Conservation (phyloP, 1,140 invertebrate species). For the Venustaconcha ellipsiformis region DNA sequence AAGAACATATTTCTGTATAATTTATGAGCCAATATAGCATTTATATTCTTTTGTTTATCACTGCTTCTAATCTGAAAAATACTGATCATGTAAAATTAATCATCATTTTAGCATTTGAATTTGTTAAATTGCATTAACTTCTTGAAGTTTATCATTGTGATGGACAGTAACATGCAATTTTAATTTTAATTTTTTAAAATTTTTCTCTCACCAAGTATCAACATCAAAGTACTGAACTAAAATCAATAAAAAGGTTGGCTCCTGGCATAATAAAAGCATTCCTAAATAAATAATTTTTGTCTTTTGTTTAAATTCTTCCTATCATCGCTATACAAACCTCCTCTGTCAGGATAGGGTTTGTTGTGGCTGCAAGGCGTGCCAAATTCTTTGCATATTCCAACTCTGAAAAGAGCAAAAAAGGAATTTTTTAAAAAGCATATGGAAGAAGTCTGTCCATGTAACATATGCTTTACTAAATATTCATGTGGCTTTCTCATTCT, state of each 20-base stretch:
- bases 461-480: too few relatives aligned
- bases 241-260: neutral
- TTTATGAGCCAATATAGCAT: neutral
- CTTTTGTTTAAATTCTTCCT: neutral
- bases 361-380: conserved; percentile 70
- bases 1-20: conserved; percentile 19
- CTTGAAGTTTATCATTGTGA: too few relatives aligned
- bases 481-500: too few relatives aligned
- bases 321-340: conserved; percentile 66
- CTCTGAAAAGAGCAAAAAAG: conserved; percentile 62
- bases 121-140: too few relatives aligned
- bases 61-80: too few relatives aligned
- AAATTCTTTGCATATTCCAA: conserved; percentile 72
- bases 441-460: too few relatives aligned
- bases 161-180: too few relatives aligned
- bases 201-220: neutral
- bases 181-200: neutral
- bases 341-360: conserved; percentile 71
- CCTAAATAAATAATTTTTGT: neutral
- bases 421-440: neutral
- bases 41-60: too few relatives aligned
- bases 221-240: neutral
- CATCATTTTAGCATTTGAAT: too few relatives aligned
- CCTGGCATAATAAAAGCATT: neutral
- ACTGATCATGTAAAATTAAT: too few relatives aligned